phyloP scores from a whole-genome alignment of 2,113 vertebrate genomes.

The Sphyrna mokarran region DNA sequence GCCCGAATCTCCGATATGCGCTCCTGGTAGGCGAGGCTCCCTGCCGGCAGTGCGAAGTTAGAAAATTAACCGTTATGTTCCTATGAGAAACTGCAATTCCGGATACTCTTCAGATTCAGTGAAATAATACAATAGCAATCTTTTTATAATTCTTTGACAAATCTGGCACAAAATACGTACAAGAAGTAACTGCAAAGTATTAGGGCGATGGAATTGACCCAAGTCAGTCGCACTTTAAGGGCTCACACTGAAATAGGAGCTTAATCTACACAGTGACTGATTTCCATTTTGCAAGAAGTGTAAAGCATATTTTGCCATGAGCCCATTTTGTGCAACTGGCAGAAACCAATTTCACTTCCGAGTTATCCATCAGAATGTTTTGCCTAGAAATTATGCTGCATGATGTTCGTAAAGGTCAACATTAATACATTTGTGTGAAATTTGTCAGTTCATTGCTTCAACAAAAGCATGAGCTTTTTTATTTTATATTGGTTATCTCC shows the following conservation, averaged over 20 bases:
- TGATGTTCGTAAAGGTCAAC: background rate
- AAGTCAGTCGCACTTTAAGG: background rate
- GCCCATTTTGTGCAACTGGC: background rate
- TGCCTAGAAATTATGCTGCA: background rate
- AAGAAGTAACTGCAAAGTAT: background rate
- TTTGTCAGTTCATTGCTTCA: background rate
- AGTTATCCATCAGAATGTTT: background rate
- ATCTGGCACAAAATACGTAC: background rate
- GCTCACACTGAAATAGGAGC: background rate
- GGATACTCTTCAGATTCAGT: background rate
- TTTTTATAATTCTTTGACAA: background rate
- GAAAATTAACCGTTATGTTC: background rate
- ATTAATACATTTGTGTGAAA: background rate
- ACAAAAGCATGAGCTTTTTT: background rate
- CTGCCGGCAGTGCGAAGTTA: background rate
- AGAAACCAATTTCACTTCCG: background rate
- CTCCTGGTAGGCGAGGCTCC: background rate
- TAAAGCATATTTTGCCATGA: background rate
- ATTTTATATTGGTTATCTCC: background rate
- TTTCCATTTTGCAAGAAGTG: background rate
- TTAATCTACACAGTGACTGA: background rate
- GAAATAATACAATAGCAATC: background rate
- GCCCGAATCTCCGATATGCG: background rate
- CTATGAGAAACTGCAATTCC: background rate
- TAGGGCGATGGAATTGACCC: background rate